These are phyloP conservation scores for fruit fly (Drosophila melanogaster) DNA, from an alignment of 1,140 invertebrate genomes.

Conservation along the genomic window Release_6_plus_ISO1_MT NT_037436.4:8089501-8090000, in stretches of 20 bases:
- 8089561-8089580: constrained; percentile 95
- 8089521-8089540: constrained; percentile 88
- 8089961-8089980: constrained; percentile 95
- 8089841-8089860: constrained; percentile 97
- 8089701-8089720: constrained; percentile 93
- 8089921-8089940: constrained; percentile 95
- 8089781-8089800: constrained; percentile 97
- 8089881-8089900: constrained; percentile 98
- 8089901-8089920: constrained; percentile 96
- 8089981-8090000: constrained; percentile 97
- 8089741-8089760: constrained; percentile 92
- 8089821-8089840: constrained; percentile 91
- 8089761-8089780: constrained; percentile 96
- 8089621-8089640: constrained; percentile 87
- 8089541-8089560: constrained; percentile 92
- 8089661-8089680: constrained; percentile 17
- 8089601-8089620: constrained; percentile 91
- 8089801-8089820: constrained; percentile 95
- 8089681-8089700: constrained; percentile 86
- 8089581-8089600: constrained; percentile 90
- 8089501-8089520: constrained; percentile 85
- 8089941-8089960: constrained; percentile 95
- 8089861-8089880: constrained; percentile 91
- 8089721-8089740: constrained; percentile 96
- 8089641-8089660: not conserved